Evolutionary conservation across 2,113 vertebrate species (phyloP).

Genomic region (Silurus meridionalis): DNA sequence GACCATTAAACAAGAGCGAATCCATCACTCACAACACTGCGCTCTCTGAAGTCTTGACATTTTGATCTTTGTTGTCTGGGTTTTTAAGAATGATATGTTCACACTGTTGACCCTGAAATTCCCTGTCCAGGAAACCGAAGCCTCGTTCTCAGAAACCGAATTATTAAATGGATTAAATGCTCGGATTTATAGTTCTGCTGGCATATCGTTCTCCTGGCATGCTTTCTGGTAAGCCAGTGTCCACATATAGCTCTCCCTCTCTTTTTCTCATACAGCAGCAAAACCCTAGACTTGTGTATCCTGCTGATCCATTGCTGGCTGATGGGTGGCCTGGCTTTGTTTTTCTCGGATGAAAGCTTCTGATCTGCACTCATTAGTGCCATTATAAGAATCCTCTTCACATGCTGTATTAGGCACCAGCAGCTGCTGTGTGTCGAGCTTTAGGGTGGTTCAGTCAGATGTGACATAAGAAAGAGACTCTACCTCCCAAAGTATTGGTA

Average conservation of each 20-base stretch:
- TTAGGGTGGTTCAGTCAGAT: not conserved
- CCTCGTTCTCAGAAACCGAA: constrained; percentile 9
- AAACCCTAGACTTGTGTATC: constrained; percentile 6
- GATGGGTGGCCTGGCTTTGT: constrained; percentile 43
- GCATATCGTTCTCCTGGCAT: not conserved
- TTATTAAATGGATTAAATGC: constrained; percentile 29
- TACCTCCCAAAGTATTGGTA: not conserved
- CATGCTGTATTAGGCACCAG: constrained; percentile 37
- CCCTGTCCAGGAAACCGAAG: constrained; percentile 6
- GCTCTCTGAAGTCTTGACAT: not conserved
- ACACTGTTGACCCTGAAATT: not conserved
- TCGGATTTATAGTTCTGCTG: constrained; percentile 3
- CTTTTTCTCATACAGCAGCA: not conserved
- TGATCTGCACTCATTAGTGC: constrained; percentile 46
- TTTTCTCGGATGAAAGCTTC: constrained; percentile 27
- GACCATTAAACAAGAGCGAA: constrained; percentile 11
- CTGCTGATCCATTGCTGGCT: constrained; percentile 12
- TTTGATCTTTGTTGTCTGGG: constrained; percentile 1
- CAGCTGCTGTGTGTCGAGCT: not conserved
- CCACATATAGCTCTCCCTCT: not conserved
- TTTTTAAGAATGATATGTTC: not conserved
- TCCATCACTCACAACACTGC: not conserved
- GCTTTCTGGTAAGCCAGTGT: constrained; percentile 22
- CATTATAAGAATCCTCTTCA: constrained; percentile 46
- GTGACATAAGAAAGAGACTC: not conserved